These are phyloP conservation scores for Phrynocephalus versicolor DNA, from an alignment of 2,113 vertebrate genomes.

Conservation along the genomic window DNA sequence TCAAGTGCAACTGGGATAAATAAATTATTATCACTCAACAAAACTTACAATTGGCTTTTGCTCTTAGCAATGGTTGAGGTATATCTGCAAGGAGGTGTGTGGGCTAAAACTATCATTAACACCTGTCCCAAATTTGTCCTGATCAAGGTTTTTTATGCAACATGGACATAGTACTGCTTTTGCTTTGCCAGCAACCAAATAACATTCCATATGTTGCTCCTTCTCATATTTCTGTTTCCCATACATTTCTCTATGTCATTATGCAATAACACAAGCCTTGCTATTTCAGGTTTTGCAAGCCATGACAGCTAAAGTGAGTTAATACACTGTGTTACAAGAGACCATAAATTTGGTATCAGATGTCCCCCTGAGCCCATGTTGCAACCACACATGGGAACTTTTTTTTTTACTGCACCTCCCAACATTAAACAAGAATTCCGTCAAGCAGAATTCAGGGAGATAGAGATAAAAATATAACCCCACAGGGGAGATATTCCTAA, in stretches of 20 bases:
- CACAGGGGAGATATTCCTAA: too few relatives aligned
- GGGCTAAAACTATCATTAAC: background rate
- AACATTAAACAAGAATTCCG: too few relatives aligned
- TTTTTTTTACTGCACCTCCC: too few relatives aligned
- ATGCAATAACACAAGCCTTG: background rate
- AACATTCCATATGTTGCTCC: background rate
- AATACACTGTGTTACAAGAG: rapidly evolving
- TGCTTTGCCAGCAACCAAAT: background rate
- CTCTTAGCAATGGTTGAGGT: background rate
- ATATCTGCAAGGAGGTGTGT: background rate
- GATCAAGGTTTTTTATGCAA: background rate
- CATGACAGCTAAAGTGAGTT: rapidly evolving
- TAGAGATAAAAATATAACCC: too few relatives aligned
- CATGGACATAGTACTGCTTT: background rate
- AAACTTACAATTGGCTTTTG: rapidly evolving
- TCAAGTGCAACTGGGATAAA: background rate
- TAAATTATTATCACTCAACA: background rate
- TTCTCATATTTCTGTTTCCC: background rate
- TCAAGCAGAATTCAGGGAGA: too few relatives aligned
- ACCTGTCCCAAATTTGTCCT: background rate
- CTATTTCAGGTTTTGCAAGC: background rate
- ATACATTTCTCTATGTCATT: background rate
- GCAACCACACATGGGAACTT: background rate
- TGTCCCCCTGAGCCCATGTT: background rate
- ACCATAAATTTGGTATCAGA: background rate